Base-by-base conservation (phyloP, 2,113 vertebrate genomes). In the Jacana jacana region DNA sequence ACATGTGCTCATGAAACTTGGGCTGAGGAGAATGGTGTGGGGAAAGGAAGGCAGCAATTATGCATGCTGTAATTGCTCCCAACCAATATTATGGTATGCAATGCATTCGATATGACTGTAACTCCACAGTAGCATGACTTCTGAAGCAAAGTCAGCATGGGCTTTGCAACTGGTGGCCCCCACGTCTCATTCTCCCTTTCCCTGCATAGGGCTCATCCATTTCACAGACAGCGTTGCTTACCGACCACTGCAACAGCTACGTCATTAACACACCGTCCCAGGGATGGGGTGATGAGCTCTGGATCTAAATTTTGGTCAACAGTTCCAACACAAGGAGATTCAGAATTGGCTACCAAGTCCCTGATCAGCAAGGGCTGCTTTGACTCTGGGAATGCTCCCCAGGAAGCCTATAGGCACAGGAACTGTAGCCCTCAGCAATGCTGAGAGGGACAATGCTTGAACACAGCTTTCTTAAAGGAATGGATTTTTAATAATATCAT, bases 41-140 rank as follows among this genome's bases (percentile, higher is more conserved):
- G 69, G 39, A 46, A 72, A 68, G 37, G 35, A 61, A 95, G n/a
- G 60, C 71, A 88, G 57, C 35, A 86, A 88, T 96, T 83, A 78
- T 23, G n/a, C 35, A 31, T 13, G 39, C 57, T 81, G 20, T 44
- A 94, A 81, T 85, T 83, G 14, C 37, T 76, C 52, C 49, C 70
- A 35, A 52, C 42, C 60, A 30, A 2, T 55, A 88, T 81, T 55
- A 35, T 63, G 68, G 63, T 40, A 63, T 42, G 65, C 58, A 30
- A 27, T 65, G 48, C 51, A 22, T 77, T 89, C 0, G 0, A 17
- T 69, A 42, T 7, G 61, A 68, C 69, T 55, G 35, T 48, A 79
- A 37, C 73, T 71, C 51, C 73, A 79, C 52, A 69, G 77, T 16
- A 92, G 88, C 70, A 39, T 9, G 48, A 46, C 69, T 84, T 89